These are phyloP conservation scores for Acrocephalus kingi DNA, from an alignment of 2,113 vertebrate species.

Conservation along the genomic window DNA sequence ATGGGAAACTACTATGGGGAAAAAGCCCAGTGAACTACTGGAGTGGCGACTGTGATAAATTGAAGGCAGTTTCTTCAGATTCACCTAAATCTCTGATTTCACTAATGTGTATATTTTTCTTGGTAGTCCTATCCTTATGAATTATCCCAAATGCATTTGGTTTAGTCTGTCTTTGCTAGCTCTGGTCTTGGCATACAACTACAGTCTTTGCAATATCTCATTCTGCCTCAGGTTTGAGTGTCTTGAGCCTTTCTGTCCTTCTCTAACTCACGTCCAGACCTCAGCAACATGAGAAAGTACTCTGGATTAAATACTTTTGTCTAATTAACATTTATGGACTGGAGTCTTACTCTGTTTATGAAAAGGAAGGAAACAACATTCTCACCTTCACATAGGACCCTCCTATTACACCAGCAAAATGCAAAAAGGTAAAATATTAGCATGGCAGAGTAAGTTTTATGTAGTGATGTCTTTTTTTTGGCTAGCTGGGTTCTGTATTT, in stretches of 20 bases:
- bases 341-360: background rate
- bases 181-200: background rate
- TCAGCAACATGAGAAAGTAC: background rate
- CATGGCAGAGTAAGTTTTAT: background rate
- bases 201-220: background rate
- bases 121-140: background rate
- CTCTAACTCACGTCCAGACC: background rate
- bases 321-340: background rate
- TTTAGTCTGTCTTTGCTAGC: background rate
- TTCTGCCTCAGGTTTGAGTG: background rate
- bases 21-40: background rate
- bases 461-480: background rate
- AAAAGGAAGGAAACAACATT: background rate
- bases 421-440: background rate
- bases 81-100: slow-evolving; percentile 26
- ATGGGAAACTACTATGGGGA: slow-evolving; percentile 3
- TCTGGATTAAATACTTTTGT: background rate
- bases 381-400: background rate
- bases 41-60: slow-evolving; percentile 6
- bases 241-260: background rate
- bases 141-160: background rate
- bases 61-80: background rate
- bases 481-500: background rate
- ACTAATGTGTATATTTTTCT: background rate
- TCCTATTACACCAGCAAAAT: background rate